Base-by-base conservation (phyloP, 2,888 invertebrate genomes). In the Mycalesis mineus region DNA sequence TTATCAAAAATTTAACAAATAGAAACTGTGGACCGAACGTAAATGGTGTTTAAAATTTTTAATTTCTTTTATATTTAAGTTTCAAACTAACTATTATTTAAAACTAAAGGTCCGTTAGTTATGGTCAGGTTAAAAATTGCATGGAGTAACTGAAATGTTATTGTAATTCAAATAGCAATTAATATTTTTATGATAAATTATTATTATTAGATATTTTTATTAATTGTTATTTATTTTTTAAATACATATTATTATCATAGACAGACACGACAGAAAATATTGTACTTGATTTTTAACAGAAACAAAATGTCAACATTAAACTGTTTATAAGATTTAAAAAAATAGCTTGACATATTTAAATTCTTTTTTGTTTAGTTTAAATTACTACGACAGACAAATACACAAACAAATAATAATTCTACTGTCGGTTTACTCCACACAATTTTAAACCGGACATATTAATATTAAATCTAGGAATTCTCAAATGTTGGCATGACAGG, bases 11-110 rank as follows among this genome's bases (percentile, higher is more conserved):
- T 69, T 63, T 64, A 64, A 64, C 56, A 28, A 57, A 65, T 66
- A 68, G 64, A 68, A 69, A 70, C 66, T 58, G 65, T 63, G 61
- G 66, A 66, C 65, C 68, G 58, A 52, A 53, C 11, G 17, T 17
- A 48, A 36, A 22, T 36, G 36, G 22, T n/a, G 15, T 22, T 28
- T 28, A 9, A 15, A 4, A 6, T 47, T 45, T 44, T 31, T 11
- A 22, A n/a, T n/a, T 22, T 22, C 2, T 22, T 22, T 22, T 22
- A 22, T 22, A 4, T 22, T 22, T 22, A 22, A 22, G 22, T 22
- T 22, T 22, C 22, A 22, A 22, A 22, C 22, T 22, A 22, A 22
- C 2, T 17, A 22, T 22, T 41, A 44, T 29, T 33, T 11, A 33
- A 5, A 47, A 33, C 33, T 33, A 33, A n/a, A 17, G 31, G 31